Evolutionary conservation across 2,113 vertebrate genomes (phyloP).

Genomic region (Trematomus loennbergii): DNA sequence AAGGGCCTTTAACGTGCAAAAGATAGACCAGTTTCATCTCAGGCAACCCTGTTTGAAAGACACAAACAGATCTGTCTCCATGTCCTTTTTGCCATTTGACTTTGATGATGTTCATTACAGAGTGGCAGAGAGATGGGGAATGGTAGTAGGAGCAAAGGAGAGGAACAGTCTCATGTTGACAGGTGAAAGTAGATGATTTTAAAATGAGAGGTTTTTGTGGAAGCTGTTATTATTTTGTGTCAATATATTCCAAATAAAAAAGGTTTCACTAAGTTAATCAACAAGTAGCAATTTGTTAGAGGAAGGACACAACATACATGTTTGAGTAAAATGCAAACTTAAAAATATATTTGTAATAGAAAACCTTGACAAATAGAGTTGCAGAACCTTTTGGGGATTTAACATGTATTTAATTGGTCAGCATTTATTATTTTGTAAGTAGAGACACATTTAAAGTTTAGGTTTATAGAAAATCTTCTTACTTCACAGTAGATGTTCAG

Average conservation of each 20-base stretch:
- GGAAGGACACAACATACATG: background rate
- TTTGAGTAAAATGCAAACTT: no score
- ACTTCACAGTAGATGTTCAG: background rate
- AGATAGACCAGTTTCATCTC: conserved; percentile 27
- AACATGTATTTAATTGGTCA: background rate
- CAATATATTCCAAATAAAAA: background rate
- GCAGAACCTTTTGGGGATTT: background rate
- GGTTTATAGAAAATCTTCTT: background rate
- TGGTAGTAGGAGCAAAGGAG: background rate
- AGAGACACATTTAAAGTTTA: background rate
- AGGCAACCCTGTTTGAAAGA: conserved; percentile 2
- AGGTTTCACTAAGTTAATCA: background rate
- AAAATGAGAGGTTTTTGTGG: background rate
- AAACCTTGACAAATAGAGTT: background rate
- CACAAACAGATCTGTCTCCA: conserved; percentile 18
- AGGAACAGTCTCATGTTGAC: background rate
- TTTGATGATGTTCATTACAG: background rate
- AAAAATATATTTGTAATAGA: background rate
- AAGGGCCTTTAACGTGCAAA: conserved; percentile 43
- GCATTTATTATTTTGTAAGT: background rate
- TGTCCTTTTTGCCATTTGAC: conserved; percentile 15
- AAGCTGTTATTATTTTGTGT: background rate
- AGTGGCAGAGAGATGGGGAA: background rate
- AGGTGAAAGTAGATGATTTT: background rate
- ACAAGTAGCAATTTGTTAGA: background rate